These are phyloP conservation scores for Cantharis lateralis DNA, from an alignment of 2,888 invertebrate species.

Conservation along the genomic window DNA sequence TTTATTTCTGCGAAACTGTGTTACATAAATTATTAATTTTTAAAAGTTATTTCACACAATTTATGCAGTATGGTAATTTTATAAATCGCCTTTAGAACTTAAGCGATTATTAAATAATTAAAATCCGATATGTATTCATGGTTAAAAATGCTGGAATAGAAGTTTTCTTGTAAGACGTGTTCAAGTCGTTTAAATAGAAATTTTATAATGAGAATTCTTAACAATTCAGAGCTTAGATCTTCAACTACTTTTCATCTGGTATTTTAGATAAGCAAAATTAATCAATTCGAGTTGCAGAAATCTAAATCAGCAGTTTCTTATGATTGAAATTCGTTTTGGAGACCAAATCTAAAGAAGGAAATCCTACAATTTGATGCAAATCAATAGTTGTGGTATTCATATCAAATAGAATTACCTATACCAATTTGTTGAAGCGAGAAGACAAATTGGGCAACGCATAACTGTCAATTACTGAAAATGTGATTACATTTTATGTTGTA, in stretches of 20 bases:
- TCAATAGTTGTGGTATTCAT: not conserved
- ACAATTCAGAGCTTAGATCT: not conserved
- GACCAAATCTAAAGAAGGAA: conserved; percentile 8
- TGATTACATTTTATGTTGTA: too few relatives aligned
- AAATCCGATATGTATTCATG: not conserved
- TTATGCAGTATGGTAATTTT: not conserved
- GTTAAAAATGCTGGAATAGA: not conserved
- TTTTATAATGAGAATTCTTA: not conserved
- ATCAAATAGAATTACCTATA: not conserved
- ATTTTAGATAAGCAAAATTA: conserved; percentile 7
- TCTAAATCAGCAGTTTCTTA: conserved; percentile 9
- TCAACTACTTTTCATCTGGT: conserved; percentile 2
- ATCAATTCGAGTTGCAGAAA: conserved; percentile 6
- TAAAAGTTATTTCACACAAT: not conserved
- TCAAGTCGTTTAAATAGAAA: not conserved
- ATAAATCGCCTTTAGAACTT: not conserved
- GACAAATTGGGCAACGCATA: not conserved
- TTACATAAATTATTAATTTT: not conserved
- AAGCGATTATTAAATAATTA: not conserved
- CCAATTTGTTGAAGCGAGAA: not conserved
- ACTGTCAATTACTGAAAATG: not conserved
- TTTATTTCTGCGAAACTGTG: not conserved
- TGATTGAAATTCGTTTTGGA: conserved; percentile 13
- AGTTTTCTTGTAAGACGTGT: not conserved
- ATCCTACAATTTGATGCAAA: conserved; percentile 2